Conservation (phyloP, 2,113 vertebrate species). For the Leiothrix lutea region DNA sequence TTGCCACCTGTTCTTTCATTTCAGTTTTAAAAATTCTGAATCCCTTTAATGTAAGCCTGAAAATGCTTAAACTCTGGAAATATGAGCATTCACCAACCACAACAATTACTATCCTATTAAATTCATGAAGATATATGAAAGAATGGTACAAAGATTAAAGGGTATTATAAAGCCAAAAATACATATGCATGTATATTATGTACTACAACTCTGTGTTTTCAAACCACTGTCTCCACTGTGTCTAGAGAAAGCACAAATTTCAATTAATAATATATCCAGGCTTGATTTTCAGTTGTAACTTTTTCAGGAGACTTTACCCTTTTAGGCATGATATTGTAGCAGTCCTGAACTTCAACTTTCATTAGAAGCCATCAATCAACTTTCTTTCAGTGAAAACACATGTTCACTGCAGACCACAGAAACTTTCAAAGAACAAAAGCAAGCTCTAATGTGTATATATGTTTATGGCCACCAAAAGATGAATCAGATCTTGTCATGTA, state of each 20-base stretch:
- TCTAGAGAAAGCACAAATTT: constrained; percentile 53
- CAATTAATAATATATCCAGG: constrained; percentile 50
- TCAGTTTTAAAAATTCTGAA: constrained; percentile 1
- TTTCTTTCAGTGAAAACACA: constrained; percentile 46
- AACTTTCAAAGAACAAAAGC: background rate
- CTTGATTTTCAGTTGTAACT: constrained; percentile 42
- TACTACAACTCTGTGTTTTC: constrained; percentile 3
- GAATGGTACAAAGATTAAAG: constrained; percentile 49
- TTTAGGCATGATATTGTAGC: constrained; percentile 37
- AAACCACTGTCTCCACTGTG: constrained; percentile 69
- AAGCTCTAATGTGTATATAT: background rate
- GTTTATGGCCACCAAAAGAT: background rate
- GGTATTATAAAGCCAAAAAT: constrained; percentile 59
- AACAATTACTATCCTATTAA: constrained; percentile 57
- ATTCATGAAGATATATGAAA: constrained; percentile 39
- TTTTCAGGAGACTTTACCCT: constrained; percentile 48
- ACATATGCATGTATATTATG: background rate
- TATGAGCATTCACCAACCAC: background rate
- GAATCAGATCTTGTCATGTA: background rate
- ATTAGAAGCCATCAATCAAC: constrained; percentile 54
- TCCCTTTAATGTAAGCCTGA: background rate
- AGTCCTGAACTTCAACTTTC: constrained; percentile 24
- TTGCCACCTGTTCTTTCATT: constrained; percentile 49
- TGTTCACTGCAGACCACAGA: constrained; percentile 33
- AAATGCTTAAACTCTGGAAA: constrained; percentile 24